Evolutionary conservation across 1,140 invertebrate species (phyloP).

Genomic region (Danaus plexippus): DNA sequence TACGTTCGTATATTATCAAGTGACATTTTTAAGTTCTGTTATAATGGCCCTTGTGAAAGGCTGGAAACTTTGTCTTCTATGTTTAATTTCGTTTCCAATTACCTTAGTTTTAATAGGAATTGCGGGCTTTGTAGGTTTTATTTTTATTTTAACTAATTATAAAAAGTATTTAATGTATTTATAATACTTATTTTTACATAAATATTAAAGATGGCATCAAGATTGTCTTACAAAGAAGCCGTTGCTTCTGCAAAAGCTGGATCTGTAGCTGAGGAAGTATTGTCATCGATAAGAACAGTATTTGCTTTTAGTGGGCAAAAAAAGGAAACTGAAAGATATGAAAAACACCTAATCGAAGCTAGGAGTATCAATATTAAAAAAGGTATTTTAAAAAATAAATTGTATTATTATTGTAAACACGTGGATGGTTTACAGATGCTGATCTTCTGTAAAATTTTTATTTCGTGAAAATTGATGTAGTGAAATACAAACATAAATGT

Average conservation of each 20-base stretch:
- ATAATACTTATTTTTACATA: constrained; percentile 2
- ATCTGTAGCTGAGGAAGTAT: constrained; percentile 84
- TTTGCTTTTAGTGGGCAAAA: constrained; percentile 86
- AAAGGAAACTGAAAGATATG: constrained; percentile 79
- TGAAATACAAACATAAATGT: too few species aligned
- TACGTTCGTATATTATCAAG: constrained; percentile 81
- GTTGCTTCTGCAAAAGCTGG: constrained; percentile 81
- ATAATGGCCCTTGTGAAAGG: constrained; percentile 83
- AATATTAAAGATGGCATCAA: constrained; percentile 60
- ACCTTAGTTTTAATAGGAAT: constrained; percentile 75
- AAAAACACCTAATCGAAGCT: constrained; percentile 73
- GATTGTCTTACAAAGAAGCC: constrained; percentile 74
- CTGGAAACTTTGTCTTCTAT: constrained; percentile 87
- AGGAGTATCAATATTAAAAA: constrained; percentile 78
- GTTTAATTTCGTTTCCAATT: constrained; percentile 83
- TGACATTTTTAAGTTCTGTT: constrained; percentile 79
- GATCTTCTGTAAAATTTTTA: too few species aligned
- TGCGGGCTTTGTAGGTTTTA: constrained; percentile 67
- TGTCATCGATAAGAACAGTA: constrained; percentile 85
- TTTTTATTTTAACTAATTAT: background rate
- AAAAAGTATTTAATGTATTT: background rate
- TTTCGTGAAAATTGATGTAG: too few species aligned
- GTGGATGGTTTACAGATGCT: too few species aligned
- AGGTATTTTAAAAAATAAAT: constrained; percentile 36
- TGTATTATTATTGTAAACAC: background rate